These are phyloP conservation scores for Heliconius erato DNA, from an alignment of 2,888 invertebrate genomes.

Conservation along the genomic window DNA sequence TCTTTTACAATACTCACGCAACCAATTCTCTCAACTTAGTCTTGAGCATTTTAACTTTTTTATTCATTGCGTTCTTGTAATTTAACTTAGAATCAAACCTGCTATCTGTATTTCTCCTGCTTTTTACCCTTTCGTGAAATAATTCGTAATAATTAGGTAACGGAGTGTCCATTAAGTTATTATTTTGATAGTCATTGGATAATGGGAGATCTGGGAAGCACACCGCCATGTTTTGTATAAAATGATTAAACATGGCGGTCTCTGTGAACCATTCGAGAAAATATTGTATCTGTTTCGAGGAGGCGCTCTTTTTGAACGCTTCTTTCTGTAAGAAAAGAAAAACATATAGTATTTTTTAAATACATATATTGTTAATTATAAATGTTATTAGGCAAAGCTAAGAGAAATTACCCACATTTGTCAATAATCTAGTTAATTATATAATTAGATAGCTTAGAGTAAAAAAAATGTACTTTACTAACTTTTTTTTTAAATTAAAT, in stretches of 20 bases:
- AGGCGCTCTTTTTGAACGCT: slow-evolving; percentile 87
- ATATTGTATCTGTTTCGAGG: slow-evolving; percentile 88
- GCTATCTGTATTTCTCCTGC: slow-evolving; percentile 57
- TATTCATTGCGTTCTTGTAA: slow-evolving; percentile 79
- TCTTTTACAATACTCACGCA: slow-evolving; percentile 56
- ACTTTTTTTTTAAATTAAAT: too few species aligned
- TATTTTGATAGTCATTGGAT: slow-evolving; percentile 46
- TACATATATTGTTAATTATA: not conserved
- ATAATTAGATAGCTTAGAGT: not conserved
- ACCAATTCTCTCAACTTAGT: slow-evolving; percentile 78
- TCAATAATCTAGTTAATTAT: not conserved
- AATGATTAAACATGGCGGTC: slow-evolving; percentile 94
- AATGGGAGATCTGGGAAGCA: slow-evolving; percentile 55
- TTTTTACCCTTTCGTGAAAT: slow-evolving; percentile 70
- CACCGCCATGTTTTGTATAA: slow-evolving; percentile 85
- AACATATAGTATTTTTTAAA: not conserved
- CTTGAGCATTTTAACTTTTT: slow-evolving; percentile 74
- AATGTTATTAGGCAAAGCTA: not conserved
- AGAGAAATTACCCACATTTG: not conserved
- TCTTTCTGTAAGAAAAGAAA: slow-evolving; percentile 86
- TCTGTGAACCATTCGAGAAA: slow-evolving; percentile 95
- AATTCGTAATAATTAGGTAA: slow-evolving; percentile 78
- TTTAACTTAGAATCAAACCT: slow-evolving; percentile 66
- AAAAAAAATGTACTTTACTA: not conserved
- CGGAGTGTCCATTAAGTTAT: slow-evolving; percentile 72